A percentile compares a stretch with the other conserved stretches of the same genome.
Conservation (phyloP, 2,888 invertebrate genomes). For the Nephrotoma guestfalica region DNA sequence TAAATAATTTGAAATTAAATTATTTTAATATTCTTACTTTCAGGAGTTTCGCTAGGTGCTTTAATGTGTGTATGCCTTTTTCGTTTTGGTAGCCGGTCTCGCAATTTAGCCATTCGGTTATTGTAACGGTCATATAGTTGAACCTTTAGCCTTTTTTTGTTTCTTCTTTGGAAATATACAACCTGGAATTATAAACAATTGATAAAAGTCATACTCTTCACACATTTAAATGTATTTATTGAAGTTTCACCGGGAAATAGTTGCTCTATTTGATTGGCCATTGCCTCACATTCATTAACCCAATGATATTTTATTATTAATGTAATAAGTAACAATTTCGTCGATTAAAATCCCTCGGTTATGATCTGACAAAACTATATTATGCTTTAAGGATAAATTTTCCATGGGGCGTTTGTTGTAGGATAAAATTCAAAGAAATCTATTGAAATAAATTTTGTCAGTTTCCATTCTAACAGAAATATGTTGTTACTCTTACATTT, state of each 20-base stretch:
- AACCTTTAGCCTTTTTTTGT: background rate
- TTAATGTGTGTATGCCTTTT: too few relatives aligned
- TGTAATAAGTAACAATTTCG: background rate
- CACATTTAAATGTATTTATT: background rate
- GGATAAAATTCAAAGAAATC: too few relatives aligned
- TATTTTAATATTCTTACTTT: background rate
- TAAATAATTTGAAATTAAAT: too few relatives aligned
- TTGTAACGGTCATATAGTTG: background rate
- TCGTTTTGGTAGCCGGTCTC: background rate
- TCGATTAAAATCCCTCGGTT: background rate
- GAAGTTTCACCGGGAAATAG: background rate
- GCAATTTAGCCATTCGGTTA: background rate
- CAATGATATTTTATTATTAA: background rate
- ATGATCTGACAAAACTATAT: background rate
- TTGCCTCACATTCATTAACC: background rate
- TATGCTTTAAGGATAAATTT: too few relatives aligned
- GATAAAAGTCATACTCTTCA: too few relatives aligned
- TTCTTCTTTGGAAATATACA: background rate
- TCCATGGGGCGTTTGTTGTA: too few relatives aligned
- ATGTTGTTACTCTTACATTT: too few relatives aligned
- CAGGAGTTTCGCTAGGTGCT: too few relatives aligned
- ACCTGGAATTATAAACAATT: background rate
- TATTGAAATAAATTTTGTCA: too few relatives aligned
- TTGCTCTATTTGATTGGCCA: background rate
- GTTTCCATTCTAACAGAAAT: too few relatives aligned